These are phyloP conservation scores for Menidia beryllina DNA, from an alignment of 2,113 vertebrate species.

Conservation along the genomic window DNA sequence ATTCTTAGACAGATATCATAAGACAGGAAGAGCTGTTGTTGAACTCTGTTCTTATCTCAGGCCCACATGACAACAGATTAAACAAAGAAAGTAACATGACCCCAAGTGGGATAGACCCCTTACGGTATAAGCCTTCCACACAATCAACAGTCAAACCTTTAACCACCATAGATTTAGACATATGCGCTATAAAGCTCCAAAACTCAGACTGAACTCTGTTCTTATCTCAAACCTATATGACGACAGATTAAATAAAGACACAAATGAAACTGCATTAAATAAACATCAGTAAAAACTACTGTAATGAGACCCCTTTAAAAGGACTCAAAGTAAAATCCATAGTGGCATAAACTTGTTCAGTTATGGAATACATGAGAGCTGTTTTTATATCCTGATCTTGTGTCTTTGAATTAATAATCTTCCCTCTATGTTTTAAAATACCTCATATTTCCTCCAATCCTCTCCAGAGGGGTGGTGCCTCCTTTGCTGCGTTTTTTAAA, in stretches of 20 bases:
- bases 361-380: constrained; percentile 15
- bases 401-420: neutral
- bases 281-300: constrained; percentile 1
- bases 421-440: constrained; percentile 1
- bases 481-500: neutral
- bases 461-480: neutral
- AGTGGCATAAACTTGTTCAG: neutral
- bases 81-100: constrained; percentile 21
- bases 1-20: constrained; percentile 41
- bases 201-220: constrained; percentile 19
- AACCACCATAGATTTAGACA: constrained; percentile 28
- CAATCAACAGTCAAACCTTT: neutral
- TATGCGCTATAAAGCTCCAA: constrained; percentile 16
- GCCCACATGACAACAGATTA: constrained; percentile 49
- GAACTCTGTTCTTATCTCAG: constrained; percentile 42
- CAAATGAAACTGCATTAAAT: neutral
- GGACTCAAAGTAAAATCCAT: constrained; percentile 7
- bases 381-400: constrained; percentile 4
- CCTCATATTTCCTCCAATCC: neutral
- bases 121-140: neutral
- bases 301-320: neutral
- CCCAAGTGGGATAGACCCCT: constrained; percentile 2
- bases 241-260: constrained; percentile 48
- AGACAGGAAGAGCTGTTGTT: constrained; percentile 24
- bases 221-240: constrained; percentile 23